Base-by-base conservation (phyloP, 1,140 invertebrate genomes). In the Drosophila nigrodunni region DNA sequence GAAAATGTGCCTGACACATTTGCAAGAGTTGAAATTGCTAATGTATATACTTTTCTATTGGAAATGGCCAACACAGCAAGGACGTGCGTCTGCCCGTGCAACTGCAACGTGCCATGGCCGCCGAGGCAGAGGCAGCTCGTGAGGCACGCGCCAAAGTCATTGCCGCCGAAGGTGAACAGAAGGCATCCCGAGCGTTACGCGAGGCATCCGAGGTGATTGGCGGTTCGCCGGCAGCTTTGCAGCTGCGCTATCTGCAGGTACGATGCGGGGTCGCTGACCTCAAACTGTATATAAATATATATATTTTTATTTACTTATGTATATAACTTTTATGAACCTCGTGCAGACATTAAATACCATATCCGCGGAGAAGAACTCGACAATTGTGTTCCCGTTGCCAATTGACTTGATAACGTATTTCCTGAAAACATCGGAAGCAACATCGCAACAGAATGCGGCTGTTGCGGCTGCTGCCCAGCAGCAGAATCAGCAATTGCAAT, bases 321-420 rank as follows among this genome's bases (percentile, higher is more conserved):
- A 15, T 70, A n/a, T 35, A 10, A 30, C 30, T n/a, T 43, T 43
- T 43, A 11, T 43, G 39, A 43, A 43, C 6, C 41, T n/a, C 10
- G 21, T 2, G 4, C 95, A 99, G 94, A 98, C 98, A 6, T 93
- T 99, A 61, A 99, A 97, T 93, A 97, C 97, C 8, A 98, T 99
- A 92, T 98, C 98, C 47, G 97, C 98, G 2, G 98, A 99, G 94
- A 99, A 99, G 94, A 99, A 99, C 93, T 99, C 98, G 4, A 99
- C 98, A 7, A 99, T 99, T 87, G 97, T 99, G 65, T 99, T 99
- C 93, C 98, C 98, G 21, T 94, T 99, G 77, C 98, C 98, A 35
- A 97, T 99, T 90, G 98, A 99, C 90, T 95, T 98, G 80, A 91
- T 99, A 47, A 95, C 95, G 37, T 96, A 96, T 81, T 97, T 97